A percentile compares a stretch with the other conserved stretches of the same genome.
phyloP scores from a whole-genome alignment of 2,888 invertebrate species.

The Thyatira batis region DNA sequence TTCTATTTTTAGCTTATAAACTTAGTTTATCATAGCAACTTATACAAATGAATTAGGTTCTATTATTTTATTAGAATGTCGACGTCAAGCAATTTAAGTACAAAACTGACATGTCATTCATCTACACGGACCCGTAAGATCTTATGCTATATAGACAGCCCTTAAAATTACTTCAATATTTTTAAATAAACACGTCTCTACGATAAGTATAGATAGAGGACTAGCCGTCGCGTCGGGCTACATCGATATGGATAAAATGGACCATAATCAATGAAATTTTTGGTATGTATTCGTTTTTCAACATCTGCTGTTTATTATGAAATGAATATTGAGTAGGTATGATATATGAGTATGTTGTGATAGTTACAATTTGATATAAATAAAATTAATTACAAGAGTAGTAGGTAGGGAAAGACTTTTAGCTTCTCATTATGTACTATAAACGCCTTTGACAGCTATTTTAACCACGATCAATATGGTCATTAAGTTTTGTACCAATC shows the following conservation, averaged over 20 bases:
- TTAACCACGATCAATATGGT: constrained; percentile 10
- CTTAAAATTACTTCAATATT: constrained; percentile 66
- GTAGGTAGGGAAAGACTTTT: background rate
- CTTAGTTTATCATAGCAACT: constrained; percentile 71
- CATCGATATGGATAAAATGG: constrained; percentile 45
- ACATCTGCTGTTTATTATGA: background rate
- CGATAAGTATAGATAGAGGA: constrained; percentile 57
- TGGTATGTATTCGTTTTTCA: background rate
- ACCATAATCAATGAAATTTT: constrained; percentile 62
- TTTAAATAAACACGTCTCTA: constrained; percentile 72
- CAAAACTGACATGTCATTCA: constrained; percentile 71
- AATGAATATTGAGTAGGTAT: background rate
- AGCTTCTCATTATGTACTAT: background rate
- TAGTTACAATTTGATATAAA: background rate
- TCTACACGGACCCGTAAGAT: constrained; percentile 54
- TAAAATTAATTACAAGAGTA: background rate
- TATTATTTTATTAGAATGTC: constrained; percentile 63
- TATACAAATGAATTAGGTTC: constrained; percentile 65
- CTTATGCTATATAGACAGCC: constrained; percentile 43
- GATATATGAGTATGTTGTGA: background rate
- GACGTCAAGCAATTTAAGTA: constrained; percentile 40
- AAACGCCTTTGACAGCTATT: constrained; percentile 7
- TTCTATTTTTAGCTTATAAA: no score
- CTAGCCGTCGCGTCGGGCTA: constrained; percentile 51
- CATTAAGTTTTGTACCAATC: constrained; percentile 13